A percentile compares a stretch with the other conserved stretches of the same genome.
Conservation (phyloP, 2,113 vertebrate genomes). For the Parotia lawesii region DNA sequence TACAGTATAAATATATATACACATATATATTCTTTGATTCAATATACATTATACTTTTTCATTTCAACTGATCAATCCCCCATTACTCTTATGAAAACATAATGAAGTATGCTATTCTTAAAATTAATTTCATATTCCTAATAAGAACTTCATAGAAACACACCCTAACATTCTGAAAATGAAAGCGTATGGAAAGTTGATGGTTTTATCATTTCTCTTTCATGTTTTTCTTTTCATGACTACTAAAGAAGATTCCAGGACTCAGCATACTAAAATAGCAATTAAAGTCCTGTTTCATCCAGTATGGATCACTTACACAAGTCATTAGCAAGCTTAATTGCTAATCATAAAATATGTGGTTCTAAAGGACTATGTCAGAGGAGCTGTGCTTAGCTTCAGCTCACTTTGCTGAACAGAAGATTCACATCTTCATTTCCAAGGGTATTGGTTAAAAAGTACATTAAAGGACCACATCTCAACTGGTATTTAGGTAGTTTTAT, state of each 20-base stretch:
- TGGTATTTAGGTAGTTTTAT: neutral
- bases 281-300: slow-evolving; percentile 15
- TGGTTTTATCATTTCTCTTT: slow-evolving; percentile 32
- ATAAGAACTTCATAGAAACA: slow-evolving; percentile 26
- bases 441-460: neutral
- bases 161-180: slow-evolving; percentile 11
- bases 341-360: neutral
- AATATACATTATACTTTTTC: neutral
- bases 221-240: slow-evolving; percentile 43
- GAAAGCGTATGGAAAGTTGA: slow-evolving; percentile 20
- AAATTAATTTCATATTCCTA: slow-evolving; percentile 48
- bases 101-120: neutral
- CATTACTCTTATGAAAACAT: slow-evolving; percentile 20
- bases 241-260: slow-evolving; percentile 36
- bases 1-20: neutral
- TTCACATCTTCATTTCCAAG: neutral
- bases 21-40: neutral
- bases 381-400: neutral
- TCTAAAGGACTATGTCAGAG: neutral
- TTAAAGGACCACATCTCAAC: neutral
- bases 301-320: neutral
- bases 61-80: neutral
- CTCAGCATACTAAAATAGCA: neutral
- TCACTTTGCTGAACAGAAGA: neutral
- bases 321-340: slow-evolving; percentile 3